phyloP scores from a whole-genome alignment of 2,797 vertebrate species.

The Muscicapa comitata region DNA sequence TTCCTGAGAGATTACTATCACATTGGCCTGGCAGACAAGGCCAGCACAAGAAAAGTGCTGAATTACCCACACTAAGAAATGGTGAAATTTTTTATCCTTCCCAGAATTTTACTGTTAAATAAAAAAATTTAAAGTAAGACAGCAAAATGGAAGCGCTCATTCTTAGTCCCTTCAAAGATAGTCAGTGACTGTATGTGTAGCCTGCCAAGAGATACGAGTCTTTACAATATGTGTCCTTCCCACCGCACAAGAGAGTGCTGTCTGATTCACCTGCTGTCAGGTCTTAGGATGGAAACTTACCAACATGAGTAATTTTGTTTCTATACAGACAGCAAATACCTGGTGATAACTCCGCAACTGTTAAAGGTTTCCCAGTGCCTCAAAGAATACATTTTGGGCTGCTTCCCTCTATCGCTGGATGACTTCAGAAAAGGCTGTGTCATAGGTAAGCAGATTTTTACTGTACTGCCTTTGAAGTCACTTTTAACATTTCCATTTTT shows the following conservation, averaged over 20 bases:
- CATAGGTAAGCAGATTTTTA: neutral
- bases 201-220: neutral
- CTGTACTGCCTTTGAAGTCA: neutral
- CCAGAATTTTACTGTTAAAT: neutral
- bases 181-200: neutral
- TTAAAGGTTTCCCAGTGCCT: neutral
- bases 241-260: neutral
- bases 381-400: neutral
- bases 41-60: neutral
- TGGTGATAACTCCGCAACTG: neutral
- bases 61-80: neutral
- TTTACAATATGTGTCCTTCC: neutral
- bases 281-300: neutral
- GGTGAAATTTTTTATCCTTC: neutral
- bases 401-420: neutral
- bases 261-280: neutral
- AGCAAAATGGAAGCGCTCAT: neutral
- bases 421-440: neutral
- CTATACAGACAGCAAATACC: neutral
- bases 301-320: neutral
- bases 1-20: neutral
- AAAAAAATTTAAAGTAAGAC: neutral
- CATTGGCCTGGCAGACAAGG: fast-evolving
- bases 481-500: neutral
- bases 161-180: neutral